phyloP scores from a whole-genome alignment of 2,888 invertebrate species.

The Cistogaster globosa region DNA sequence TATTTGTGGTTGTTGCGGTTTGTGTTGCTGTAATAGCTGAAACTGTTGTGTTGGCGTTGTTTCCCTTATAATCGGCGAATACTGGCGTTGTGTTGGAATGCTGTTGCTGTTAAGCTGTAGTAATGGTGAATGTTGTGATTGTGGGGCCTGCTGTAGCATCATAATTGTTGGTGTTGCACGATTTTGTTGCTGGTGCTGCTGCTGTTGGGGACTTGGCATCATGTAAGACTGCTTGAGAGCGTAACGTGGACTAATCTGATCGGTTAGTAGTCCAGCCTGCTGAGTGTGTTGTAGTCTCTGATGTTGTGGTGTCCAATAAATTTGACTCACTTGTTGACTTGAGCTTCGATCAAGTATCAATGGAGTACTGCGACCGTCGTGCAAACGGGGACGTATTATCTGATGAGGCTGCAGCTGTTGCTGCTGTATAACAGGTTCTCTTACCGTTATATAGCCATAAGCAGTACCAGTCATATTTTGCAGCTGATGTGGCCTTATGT shows the following conservation, averaged over 20 bases:
- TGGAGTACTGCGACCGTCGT: constrained; percentile 80
- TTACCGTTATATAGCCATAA: constrained; percentile 75
- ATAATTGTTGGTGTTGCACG: constrained; percentile 70
- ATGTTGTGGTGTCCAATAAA: constrained; percentile 80
- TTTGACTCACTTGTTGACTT: constrained; percentile 79
- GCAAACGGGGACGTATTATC: constrained; percentile 72
- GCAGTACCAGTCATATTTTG: constrained; percentile 73
- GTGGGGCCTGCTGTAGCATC: constrained; percentile 57
- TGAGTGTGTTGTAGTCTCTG: constrained; percentile 74
- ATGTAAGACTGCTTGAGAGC: constrained; percentile 75
- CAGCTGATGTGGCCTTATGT: constrained; percentile 75
- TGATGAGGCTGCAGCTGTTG: constrained; percentile 71
- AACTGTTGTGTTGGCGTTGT: constrained; percentile 64
- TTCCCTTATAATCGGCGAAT: constrained; percentile 57
- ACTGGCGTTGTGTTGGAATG: constrained; percentile 71
- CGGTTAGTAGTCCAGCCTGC: constrained; percentile 74
- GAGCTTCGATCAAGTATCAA: constrained; percentile 79
- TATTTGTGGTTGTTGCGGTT: constrained; percentile 61
- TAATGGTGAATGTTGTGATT: constrained; percentile 66
- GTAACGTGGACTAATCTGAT: constrained; percentile 76
- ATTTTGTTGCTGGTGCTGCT: constrained; percentile 64
- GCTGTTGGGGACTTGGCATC: constrained; percentile 72
- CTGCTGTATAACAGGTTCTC: constrained; percentile 66
- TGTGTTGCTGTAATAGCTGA: constrained; percentile 48
- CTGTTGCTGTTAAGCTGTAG: constrained; percentile 66